phyloP scores from a whole-genome alignment of 2,797 vertebrate species.

The Mormyrus proboscirostris region DNA sequence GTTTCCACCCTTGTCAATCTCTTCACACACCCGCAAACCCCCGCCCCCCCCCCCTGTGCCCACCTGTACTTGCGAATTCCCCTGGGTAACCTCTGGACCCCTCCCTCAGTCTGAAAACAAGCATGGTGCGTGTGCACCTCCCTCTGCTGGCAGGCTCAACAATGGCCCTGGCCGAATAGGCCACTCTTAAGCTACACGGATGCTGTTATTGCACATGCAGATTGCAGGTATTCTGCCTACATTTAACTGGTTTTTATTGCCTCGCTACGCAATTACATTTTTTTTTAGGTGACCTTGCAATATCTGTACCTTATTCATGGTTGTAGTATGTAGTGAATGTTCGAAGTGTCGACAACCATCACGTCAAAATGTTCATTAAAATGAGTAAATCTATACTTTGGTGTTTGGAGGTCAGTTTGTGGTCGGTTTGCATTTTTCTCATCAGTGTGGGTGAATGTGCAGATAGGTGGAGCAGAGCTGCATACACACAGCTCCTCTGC shows the following conservation, averaged over 20 bases:
- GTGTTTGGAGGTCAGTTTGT: neutral
- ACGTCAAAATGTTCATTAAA: neutral
- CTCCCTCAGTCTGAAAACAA: neutral
- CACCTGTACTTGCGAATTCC: neutral
- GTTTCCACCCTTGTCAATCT: neutral
- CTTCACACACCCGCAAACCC: neutral
- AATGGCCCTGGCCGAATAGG: neutral
- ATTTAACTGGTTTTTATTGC: neutral
- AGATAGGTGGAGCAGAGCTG: neutral
- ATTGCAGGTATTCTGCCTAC: neutral
- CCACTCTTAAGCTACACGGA: neutral
- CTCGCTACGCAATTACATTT: neutral
- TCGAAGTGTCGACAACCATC: neutral
- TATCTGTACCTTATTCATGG: neutral
- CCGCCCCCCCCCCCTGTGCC: neutral
- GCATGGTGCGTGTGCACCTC: neutral
- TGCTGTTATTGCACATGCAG: neutral
- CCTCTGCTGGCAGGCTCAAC: neutral
- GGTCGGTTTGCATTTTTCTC: neutral
- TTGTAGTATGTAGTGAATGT: neutral
- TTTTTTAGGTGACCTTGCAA: neutral
- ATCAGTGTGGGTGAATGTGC: neutral
- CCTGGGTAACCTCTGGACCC: neutral
- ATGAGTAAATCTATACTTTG: neutral
- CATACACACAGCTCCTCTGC: neutral